Evolutionary conservation across 2,888 invertebrate genomes (phyloP), one percentile per base, ranked within the genome.

Genomic region (Tetragnatha montana): DNA sequence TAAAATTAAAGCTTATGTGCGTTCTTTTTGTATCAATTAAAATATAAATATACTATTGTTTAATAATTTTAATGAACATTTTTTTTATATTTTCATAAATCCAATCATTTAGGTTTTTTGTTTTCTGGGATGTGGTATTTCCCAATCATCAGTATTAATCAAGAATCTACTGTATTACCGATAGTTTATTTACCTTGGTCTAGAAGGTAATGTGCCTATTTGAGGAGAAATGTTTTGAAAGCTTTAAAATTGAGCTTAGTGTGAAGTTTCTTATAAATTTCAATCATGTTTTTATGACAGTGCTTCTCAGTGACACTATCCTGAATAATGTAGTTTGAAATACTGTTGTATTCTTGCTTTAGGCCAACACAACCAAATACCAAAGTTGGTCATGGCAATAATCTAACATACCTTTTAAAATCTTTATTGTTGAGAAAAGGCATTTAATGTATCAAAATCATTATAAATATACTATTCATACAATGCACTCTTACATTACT

Each of bases 211-310:
- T 35, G 35, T 35, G 35, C 35, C 35, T 35, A 35, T 35, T 35
- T 8, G 17, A 60, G 60, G 10, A 60, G 17, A 60, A 12, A 60
- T 60, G 60, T 17, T 60, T 60, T 60, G 12, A 8, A 19, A 17
- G 12, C 47, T 50, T 35, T 50, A 6, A 19, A 76, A n/a, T 75
- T 22, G 35, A 75, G 35, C 75, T 75, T 14, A 21, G 75, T 75
- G 17, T 21, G 17, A 75, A 75, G 47, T 75, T 75, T 75, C 35
- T 75, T 75, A 35, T 76, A 50, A 76, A 10, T n/a, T 76, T 10
- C n/a, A 3, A 17, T 12, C 50, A 10, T 10, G 12, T 12, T 60
- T 76, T 76, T 76, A 50, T 10, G 14, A 79, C 78, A 79, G 78
- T 79, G 78, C 60, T 79, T 51, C 22, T 51, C 78, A 79, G 60